Percentiles rank a stretch among this genome's conserved stretches.
Evolutionary conservation across 2,113 vertebrate genomes (phyloP).

Genomic region (Pluvianellus socialis): DNA sequence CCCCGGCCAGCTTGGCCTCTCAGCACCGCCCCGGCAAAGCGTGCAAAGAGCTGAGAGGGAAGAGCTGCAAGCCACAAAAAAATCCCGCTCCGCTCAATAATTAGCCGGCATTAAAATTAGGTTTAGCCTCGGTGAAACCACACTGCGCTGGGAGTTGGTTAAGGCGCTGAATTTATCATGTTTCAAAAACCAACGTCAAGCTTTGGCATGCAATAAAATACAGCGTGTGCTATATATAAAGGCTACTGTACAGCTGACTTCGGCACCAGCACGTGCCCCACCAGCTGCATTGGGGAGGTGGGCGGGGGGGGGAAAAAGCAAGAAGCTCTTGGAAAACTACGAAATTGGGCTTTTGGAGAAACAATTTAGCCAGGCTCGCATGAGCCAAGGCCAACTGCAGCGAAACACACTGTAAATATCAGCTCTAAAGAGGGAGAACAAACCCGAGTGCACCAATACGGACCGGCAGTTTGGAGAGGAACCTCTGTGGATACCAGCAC

Average conservation of each 20-base stretch:
- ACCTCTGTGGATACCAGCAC: background rate
- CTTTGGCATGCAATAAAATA: background rate
- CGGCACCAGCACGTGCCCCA: background rate
- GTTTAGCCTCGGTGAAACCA: background rate
- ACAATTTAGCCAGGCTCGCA: background rate
- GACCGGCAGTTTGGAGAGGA: background rate
- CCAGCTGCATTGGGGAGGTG: background rate
- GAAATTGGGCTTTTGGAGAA: background rate
- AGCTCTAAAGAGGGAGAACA: background rate
- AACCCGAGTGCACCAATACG: accelerated
- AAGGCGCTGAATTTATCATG: background rate
- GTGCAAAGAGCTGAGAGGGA: too few relatives aligned
- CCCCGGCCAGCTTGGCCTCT: background rate
- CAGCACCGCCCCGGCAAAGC: background rate
- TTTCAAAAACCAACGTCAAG: background rate
- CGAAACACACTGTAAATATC: background rate
- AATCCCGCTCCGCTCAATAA: background rate
- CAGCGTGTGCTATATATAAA: background rate
- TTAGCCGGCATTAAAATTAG: background rate
- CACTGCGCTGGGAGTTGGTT: background rate
- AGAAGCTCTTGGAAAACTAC: background rate
- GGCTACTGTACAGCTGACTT: background rate
- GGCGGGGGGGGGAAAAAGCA: accelerated
- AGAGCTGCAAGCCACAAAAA: background rate
- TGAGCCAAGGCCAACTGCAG: background rate